Evolutionary conservation across 2,113 vertebrate species (phyloP).

Genomic region (Ptychochromis oligacanthus): DNA sequence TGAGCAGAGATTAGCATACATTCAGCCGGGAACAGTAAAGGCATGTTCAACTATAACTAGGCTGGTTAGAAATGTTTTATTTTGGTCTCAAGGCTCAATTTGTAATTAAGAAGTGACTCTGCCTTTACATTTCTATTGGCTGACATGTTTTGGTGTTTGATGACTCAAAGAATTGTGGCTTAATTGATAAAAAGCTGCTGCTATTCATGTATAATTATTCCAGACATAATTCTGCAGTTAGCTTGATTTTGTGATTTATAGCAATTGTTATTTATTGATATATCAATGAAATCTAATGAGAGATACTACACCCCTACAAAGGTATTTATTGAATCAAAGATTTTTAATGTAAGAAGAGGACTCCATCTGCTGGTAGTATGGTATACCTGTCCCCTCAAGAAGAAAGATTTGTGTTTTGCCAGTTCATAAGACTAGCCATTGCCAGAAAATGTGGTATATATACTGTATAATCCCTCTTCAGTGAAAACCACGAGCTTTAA

Average conservation of each 20-base stretch:
- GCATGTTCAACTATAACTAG: constrained; percentile 36
- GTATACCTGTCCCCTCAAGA: neutral
- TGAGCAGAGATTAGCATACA: constrained; percentile 60
- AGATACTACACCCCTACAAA: neutral
- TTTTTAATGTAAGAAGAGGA: neutral
- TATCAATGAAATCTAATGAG: neutral
- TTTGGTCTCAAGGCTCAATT: neutral
- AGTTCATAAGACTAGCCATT: neutral
- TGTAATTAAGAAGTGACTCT: neutral
- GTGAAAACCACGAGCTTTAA: neutral
- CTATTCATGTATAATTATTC: neutral
- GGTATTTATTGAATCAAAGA: neutral
- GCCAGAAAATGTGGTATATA: neutral
- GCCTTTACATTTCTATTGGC: neutral
- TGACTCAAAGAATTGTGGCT: neutral
- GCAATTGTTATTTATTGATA: constrained; percentile 7
- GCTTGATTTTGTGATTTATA: neutral
- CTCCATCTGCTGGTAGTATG: constrained; percentile 55
- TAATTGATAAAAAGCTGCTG: neutral
- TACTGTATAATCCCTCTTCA: neutral
- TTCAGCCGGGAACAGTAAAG: constrained; percentile 39
- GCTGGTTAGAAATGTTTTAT: constrained; percentile 7
- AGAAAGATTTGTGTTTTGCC: neutral
- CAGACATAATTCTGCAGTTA: neutral
- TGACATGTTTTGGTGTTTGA: neutral